Evolutionary conservation across 2,888 invertebrate genomes (phyloP), one percentile per base, ranked within the genome.

Genomic region (Brachyptera putata): DNA sequence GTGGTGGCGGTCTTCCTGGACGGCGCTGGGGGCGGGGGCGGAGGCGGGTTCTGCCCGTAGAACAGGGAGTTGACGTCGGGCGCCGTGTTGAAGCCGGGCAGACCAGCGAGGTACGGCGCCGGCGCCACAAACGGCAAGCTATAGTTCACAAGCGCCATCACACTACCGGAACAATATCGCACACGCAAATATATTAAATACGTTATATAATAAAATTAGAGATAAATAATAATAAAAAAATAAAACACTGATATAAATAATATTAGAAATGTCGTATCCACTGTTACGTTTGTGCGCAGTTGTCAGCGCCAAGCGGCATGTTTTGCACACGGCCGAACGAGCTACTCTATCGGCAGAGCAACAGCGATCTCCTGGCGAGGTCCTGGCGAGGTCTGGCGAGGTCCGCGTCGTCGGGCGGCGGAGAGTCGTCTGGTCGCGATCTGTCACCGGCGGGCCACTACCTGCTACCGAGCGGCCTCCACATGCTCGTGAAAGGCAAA

Each of bases 131-230:
- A 74, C 14, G 74, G 72, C 58, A 73, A 61, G 65, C 69, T 73
- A 61, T 73, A 74, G 64, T 74, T 74, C 50, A 70, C 68, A 65
- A 74, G 63, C 56, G 74, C 70, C 74, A 74, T 74, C n/a, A n/a
- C n/a, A 16, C n/a, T n/a, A n/a, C n/a, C n/a, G n/a, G n/a, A n/a
- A n/a, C n/a, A n/a, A n/a, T n/a, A n/a, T n/a, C n/a, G n/a, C n/a
- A n/a, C n/a, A n/a, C n/a, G n/a, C n/a, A n/a, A n/a, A n/a, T n/a
- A n/a, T n/a, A n/a, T n/a, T n/a, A n/a, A n/a, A n/a, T n/a, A n/a
- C n/a, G n/a, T n/a, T n/a, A n/a, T n/a, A n/a, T n/a, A n/a, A n/a
- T n/a, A n/a, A n/a, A n/a, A n/a, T n/a, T n/a, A n/a, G n/a, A n/a
- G n/a, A n/a, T n/a, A n/a, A n/a, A n/a, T n/a, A n/a, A n/a, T n/a